Evolutionary conservation across 2,797 vertebrate genomes (phyloP).

Genomic region (Neosilurus hyrtlii): DNA sequence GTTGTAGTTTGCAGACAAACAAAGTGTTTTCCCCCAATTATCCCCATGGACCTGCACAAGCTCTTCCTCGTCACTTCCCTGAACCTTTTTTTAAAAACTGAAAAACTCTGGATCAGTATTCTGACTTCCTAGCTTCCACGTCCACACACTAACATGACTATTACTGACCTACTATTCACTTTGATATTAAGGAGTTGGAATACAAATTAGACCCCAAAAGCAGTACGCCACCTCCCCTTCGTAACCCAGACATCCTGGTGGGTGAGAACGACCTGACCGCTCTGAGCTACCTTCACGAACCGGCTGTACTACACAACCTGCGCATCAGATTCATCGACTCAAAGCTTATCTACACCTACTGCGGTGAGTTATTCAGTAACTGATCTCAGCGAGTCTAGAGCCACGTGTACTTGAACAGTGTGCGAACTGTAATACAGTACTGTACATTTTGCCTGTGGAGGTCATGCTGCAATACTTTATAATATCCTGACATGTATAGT

Average conservation of each 20-base stretch:
- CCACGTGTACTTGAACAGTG: slow-evolving; percentile 1
- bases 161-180: neutral
- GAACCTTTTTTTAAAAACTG: neutral
- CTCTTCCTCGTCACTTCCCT: neutral
- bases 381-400: slow-evolving; percentile 45
- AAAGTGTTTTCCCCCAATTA: neutral
- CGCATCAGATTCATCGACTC: slow-evolving; percentile 93
- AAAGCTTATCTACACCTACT: slow-evolving; percentile 96
- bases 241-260: slow-evolving; percentile 94
- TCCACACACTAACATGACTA: neutral
- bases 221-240: slow-evolving; percentile 80
- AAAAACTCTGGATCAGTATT: neutral
- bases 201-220: slow-evolving; percentile 77
- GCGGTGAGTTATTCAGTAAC: slow-evolving; percentile 78
- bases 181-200: slow-evolving; percentile 76
- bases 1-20: neutral
- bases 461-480: neutral
- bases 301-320: slow-evolving; percentile 94
- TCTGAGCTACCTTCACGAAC: slow-evolving; percentile 95
- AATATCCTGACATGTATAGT: neutral
- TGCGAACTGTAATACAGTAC: slow-evolving; percentile 49
- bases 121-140: neutral
- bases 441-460: neutral
- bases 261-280: slow-evolving; percentile 97
- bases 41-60: neutral